Base-by-base conservation (phyloP, 2,888 invertebrate species). In the Ophion ellenae region DNA sequence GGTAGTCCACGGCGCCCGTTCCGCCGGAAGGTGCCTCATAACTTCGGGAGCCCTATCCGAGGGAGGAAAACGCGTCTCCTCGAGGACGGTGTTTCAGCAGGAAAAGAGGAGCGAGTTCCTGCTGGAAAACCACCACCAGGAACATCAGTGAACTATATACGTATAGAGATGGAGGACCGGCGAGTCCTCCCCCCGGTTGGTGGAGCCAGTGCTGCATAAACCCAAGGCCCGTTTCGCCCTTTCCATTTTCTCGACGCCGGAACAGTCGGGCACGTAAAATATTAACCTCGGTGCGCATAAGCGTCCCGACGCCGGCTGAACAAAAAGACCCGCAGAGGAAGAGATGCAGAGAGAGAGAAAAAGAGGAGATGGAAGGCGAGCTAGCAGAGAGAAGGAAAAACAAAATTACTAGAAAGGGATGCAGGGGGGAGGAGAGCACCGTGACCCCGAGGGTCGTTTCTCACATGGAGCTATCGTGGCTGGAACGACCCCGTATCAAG, bases 161-260 rank as follows among this genome's bases (percentile, higher is more conserved):
- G 57, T 36, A 63, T 59, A 36, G 45, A 59, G 85, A 77, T 73
- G 77, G 57, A 73, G 28, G 69, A 83, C 61, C 53, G 14, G 53
- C 53, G 17, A 53, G 17, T 14, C 17, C 53, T 17, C 53, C 81
- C 74, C 66, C 66, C 69, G 24, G 70, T 63, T 53, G 66, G 53
- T 28, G 36, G 63, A 75, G 61, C 85, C 73, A 70, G 70, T 57
- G 59, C 69, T 28, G 81, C 64, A 32, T 53, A 74, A 63, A 82
- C 71, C 71, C 47, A 36, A 61, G 73, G 53, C 36, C 81, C 63
- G 77, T 74, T 81, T 79, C 82, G 86, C 89, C 90, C 91, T 91
- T 90, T 91, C 91, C 90, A 91, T 92, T 92, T 92, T 92, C 92
- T 90, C 92, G 89, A 90, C 91, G 91, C 92, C 92, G 92, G 92